Conservation (phyloP, 2,888 invertebrate genomes). For the Rhyacophila evoluta region DNA sequence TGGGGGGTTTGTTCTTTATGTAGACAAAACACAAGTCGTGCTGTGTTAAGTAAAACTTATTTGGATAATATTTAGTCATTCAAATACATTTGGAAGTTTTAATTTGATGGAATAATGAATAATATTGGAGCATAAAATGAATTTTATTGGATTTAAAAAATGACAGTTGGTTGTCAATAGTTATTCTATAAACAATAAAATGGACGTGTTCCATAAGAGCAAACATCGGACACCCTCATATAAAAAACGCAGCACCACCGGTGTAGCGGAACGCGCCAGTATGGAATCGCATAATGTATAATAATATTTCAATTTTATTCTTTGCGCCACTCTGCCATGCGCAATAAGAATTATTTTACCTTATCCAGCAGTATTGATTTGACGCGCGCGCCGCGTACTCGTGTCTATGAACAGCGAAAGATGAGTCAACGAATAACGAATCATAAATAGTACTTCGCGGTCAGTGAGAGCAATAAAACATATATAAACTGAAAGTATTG, state of each 20-base stretch:
- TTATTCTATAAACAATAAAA: background rate
- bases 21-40: no score
- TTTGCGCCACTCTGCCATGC: slow-evolving; percentile 38
- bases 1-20: no score
- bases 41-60: no score
- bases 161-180: no score
- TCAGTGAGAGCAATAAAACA: slow-evolving; percentile 18
- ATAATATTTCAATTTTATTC: slow-evolving; percentile 8
- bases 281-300: slow-evolving; percentile 27
- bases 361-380: slow-evolving; percentile 55
- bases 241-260: slow-evolving; percentile 33
- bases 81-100: no score
- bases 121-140: no score
- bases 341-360: slow-evolving; percentile 49
- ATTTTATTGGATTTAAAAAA: no score
- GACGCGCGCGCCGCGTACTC: slow-evolving; percentile 46
- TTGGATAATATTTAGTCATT: no score
- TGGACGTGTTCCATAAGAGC: slow-evolving; percentile 29
- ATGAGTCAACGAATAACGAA: slow-evolving; percentile 22
- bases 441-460: slow-evolving; percentile 22
- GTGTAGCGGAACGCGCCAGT: slow-evolving; percentile 42
- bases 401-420: slow-evolving; percentile 27
- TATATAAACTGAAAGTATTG: background rate
- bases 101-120: no score
- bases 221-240: slow-evolving; percentile 6